These are phyloP conservation scores for Aphelinus certus DNA, from an alignment of 1,140 invertebrate genomes.

Conservation along the genomic window DNA sequence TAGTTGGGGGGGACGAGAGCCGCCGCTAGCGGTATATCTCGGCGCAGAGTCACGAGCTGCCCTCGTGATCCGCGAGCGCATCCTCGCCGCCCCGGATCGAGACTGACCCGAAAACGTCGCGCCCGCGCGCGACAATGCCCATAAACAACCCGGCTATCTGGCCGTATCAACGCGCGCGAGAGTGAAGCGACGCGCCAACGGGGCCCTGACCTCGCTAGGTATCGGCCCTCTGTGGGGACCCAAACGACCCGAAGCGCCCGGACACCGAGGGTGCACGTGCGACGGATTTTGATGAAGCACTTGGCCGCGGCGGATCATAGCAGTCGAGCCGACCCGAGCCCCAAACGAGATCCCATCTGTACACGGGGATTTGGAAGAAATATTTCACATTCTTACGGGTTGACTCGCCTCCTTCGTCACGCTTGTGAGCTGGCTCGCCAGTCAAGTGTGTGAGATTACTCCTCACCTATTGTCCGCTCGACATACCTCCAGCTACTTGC, in stretches of 20 bases:
- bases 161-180: conserved; percentile 49
- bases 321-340: too few relatives aligned
- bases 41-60: too few relatives aligned
- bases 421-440: too few relatives aligned
- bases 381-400: conserved; percentile 2
- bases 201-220: conserved; percentile 44
- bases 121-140: conserved; percentile 48
- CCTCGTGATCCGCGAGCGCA: conserved; percentile 15
- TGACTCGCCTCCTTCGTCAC: too few relatives aligned
- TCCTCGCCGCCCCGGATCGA: conserved; percentile 2
- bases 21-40: too few relatives aligned
- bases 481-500: too few relatives aligned
- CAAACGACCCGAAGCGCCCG: too few relatives aligned
- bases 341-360: conserved; percentile 10
- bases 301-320: background rate
- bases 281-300: background rate
- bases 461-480: too few relatives aligned
- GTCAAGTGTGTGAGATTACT: too few relatives aligned
- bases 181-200: conserved; percentile 34
- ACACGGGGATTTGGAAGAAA: conserved; percentile 9
- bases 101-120: conserved; percentile 32
- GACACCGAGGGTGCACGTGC: too few relatives aligned
- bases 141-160: conserved; percentile 57
- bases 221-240: too few relatives aligned
- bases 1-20: conserved; percentile 5